A percentile compares a stretch with the other conserved stretches of the same genome.
Evolutionary conservation across 2,113 vertebrate species (phyloP).

Genomic region (Sisor rabdophorus): DNA sequence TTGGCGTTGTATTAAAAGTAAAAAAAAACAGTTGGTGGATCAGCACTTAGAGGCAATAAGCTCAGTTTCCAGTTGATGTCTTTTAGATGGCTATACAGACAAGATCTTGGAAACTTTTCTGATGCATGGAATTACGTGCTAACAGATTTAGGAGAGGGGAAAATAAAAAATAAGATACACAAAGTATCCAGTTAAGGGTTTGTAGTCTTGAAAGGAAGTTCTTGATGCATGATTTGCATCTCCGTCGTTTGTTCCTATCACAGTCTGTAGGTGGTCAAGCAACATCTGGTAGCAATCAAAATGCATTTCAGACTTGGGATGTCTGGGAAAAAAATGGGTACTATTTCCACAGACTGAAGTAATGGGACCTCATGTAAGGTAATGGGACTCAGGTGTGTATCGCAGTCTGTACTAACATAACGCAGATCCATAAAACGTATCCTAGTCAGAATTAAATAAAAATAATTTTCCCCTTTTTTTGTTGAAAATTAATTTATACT

Average conservation of each 20-base stretch:
- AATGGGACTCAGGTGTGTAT: conserved; percentile 42
- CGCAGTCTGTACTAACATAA: conserved; percentile 22
- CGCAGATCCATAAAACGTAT: conserved; percentile 8
- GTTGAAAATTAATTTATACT: conserved; percentile 30
- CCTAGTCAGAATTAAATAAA: background rate
- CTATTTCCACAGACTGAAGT: conserved; percentile 38
- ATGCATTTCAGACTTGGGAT: conserved; percentile 31
- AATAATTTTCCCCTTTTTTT: too few relatives aligned
- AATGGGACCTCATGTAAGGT: conserved; percentile 32
- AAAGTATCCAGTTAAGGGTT: background rate
- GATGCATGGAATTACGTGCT: too few relatives aligned
- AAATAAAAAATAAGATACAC: background rate
- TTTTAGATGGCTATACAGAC: too few relatives aligned
- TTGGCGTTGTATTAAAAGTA: too few relatives aligned
- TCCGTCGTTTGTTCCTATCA: background rate
- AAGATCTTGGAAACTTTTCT: too few relatives aligned
- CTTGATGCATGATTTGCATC: background rate
- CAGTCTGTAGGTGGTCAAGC: conserved; percentile 11
- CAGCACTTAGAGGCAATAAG: too few relatives aligned
- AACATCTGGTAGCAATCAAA: conserved; percentile 44
- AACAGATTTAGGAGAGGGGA: too few relatives aligned
- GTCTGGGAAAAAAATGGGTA: conserved; percentile 25
- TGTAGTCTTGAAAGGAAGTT: background rate
- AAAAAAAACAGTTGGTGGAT: too few relatives aligned
- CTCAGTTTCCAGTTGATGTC: too few relatives aligned